Conservation (phyloP, 1,140 invertebrate genomes). For the Pseudomyrmex sp. region DNA sequence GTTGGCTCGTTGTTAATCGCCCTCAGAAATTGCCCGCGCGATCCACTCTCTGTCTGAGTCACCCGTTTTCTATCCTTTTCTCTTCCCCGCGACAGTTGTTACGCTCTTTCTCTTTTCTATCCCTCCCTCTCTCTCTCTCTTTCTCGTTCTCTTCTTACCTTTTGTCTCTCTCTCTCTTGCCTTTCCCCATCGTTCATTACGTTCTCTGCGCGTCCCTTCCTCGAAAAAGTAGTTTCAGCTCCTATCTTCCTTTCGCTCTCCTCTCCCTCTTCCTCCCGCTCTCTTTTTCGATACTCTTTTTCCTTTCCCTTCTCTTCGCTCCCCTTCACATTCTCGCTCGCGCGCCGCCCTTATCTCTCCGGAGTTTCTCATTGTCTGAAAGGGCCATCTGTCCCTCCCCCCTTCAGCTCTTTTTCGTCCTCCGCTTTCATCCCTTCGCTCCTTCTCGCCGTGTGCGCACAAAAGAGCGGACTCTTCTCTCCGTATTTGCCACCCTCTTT, state of each 20-base stretch:
- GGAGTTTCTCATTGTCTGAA: constrained; percentile 85
- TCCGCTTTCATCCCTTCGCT: constrained; percentile 80
- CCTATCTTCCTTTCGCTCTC: constrained; percentile 43
- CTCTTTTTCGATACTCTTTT: constrained; percentile 60
- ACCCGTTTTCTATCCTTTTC: constrained; percentile 59
- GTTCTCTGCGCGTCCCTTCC: constrained; percentile 64
- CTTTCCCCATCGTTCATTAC: constrained; percentile 64
- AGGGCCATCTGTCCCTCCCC: constrained; percentile 84
- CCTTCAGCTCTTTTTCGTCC: constrained; percentile 81
- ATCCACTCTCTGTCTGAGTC: constrained; percentile 72
- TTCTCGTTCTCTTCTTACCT: constrained; percentile 40
- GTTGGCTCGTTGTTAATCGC: constrained; percentile 72
- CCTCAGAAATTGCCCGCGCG: constrained; percentile 67
- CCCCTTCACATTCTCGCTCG: constrained; percentile 67
- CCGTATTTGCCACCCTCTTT: constrained; percentile 68
- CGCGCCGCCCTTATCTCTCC: constrained; percentile 83
- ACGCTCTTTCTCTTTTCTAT: constrained; percentile 3
- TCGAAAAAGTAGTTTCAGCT: constrained; percentile 74
- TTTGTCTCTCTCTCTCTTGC: constrained; percentile 25
- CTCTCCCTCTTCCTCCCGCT: constrained; percentile 57
- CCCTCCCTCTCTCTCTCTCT: neutral
- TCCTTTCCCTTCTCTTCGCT: constrained; percentile 50
- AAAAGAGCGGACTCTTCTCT: constrained; percentile 76
- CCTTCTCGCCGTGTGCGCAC: constrained; percentile 59
- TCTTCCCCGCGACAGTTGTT: neutral